Base-by-base conservation (phyloP, 2,888 invertebrate genomes). In the Drosophila parthenogenetica region DNA sequence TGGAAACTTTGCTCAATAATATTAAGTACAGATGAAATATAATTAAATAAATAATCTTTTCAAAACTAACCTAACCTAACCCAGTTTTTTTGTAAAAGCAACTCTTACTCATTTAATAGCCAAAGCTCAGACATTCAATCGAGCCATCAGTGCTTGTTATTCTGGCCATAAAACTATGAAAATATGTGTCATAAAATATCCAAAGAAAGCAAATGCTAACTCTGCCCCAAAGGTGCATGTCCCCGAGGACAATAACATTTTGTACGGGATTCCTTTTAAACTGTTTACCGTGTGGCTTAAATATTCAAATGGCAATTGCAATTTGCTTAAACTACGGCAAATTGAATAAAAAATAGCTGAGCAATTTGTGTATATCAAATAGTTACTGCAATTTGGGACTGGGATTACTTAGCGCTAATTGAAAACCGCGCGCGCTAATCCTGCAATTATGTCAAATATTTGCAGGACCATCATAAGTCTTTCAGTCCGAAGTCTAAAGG, bases 371-470 rank as follows among this genome's bases (percentile, higher is more conserved):
- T 45, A 19, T 55, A 43, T 55, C 68, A 59, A 83, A 79, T 79
- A 70, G 62, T 53, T 59, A 42, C n/a, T 69, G 39, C 55, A 67
- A 68, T 80, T 80, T 80, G 73, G 58, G 7, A 13, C 63, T 45
- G 14, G 37, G 46, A 65, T 69, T 70, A 78, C 71, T 76, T 68
- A 74, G 58, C 45, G 66, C 65, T 84, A 89, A 89, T 89, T 89
- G 85, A 89, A 89, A 78, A 70, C 14, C 48, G 55, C 17, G 59
- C 43, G 22, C 43, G 25, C 37, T 87, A 81, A 77, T 73, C 58
- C 69, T 39, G 68, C 67, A 80, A 80, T 89, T 71, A 84, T 77
- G 87, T 77, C 89, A 89, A 77, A 79, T 81, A 68, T 67, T 73
- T 66, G 71, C 68, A 13, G 57, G 37, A 58, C 62, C 69, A 70